A percentile compares a stretch with the other conserved stretches of the same genome.
phyloP scores from a whole-genome alignment of 2,113 vertebrate genomes.

The Platysternon megacephalum region DNA sequence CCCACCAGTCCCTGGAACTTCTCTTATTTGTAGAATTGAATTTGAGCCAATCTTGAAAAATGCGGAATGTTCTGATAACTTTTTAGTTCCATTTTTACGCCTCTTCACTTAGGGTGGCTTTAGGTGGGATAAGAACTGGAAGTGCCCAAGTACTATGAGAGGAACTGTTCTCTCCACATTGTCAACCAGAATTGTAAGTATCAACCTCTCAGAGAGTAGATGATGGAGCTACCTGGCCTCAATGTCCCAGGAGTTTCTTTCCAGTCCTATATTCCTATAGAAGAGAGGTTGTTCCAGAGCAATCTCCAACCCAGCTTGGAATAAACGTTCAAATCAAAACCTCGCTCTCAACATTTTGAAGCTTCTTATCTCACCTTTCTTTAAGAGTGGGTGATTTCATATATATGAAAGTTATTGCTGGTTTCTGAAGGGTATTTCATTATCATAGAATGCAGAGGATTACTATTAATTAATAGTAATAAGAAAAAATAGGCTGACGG shows the following conservation, averaged over 20 bases:
- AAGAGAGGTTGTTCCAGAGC: not conserved
- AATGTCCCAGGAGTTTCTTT: not conserved
- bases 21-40: not conserved
- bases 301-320: not conserved
- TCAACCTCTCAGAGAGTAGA: not conserved
- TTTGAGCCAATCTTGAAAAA: not conserved
- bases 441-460: constrained; percentile 4
- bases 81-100: not conserved
- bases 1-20: not conserved
- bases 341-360: not conserved
- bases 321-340: not conserved
- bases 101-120: not conserved
- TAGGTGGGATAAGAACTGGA: not conserved
- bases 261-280: not conserved
- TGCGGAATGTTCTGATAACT: not conserved
- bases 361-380: not conserved
- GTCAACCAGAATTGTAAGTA: not conserved
- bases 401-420: not conserved
- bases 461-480: constrained; percentile 25
- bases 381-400: not conserved
- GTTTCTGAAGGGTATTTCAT: constrained; percentile 22
- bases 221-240: no score
- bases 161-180: not conserved
- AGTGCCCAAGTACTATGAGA: not conserved
- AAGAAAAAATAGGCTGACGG: constrained; percentile 10